Evolutionary conservation across 2,797 vertebrate species (phyloP), one percentile per base, ranked within the genome.

Genomic region (Ficedula albicollis): DNA sequence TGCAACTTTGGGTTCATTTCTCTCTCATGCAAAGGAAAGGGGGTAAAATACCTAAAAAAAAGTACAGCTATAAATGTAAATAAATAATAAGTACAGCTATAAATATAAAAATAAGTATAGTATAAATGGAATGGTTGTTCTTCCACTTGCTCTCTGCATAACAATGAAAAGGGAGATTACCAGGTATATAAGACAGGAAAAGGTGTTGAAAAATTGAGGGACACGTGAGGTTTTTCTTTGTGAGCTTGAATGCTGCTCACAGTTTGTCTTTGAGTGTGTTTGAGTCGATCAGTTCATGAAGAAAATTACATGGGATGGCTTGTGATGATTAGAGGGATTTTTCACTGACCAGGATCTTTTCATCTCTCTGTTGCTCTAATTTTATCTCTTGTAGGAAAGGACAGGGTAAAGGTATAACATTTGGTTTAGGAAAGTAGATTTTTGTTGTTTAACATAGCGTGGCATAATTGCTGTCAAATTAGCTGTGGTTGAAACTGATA

Each of bases 141-240:
- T 88, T 81, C 54, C 11, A 3, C 25, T 80, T 86, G 15, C 16
- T 66, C 2, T 70, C 43, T n/a, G 13, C 5, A 6, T 39, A 59
- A 39, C 0, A 0, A 69, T 32, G 9, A 21, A 58, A 11, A 15
- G 18, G 19, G 19, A 83, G 8, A 32, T 29, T 67, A 64, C 8
- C 6, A 16, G 30, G 9, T 9, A 29, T 0, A 1, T 19, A 52
- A 36, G 23, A 49, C 9, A 3, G 44, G 25, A 0, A 4, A 55
- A 77, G 9, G 10, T 8, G 39, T 34, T 76, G 32, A 17, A 80
- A 68, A 74, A 75, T 3, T 36, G 41, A 74, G 20, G 11, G 21
- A 3, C 29, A 20, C 0, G 2, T 21, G 46, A 39, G 1, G 3
- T 32, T 85, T 95, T 88, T 60, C 26, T 60, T 87, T 39, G 44